These are phyloP conservation scores for Phragmatobia fuliginosa DNA, from an alignment of 2,888 invertebrate genomes.

Conservation along the genomic window DNA sequence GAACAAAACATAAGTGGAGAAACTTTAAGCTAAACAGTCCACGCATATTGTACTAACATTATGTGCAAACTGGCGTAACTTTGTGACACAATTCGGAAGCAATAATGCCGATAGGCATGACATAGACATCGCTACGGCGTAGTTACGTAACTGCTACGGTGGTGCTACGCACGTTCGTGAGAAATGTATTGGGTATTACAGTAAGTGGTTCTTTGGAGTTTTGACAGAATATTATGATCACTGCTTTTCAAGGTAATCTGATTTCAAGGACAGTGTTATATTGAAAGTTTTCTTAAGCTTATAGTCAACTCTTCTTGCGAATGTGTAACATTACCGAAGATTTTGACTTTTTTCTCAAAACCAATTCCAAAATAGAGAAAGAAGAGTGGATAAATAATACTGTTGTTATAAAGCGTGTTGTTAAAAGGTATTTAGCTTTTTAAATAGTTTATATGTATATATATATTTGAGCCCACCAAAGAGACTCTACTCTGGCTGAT, in stretches of 20 bases:
- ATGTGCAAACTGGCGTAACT: slow-evolving; percentile 40
- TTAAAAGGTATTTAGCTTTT: no score
- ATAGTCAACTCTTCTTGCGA: no score
- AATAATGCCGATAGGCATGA: slow-evolving; percentile 43
- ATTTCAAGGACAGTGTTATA: neutral
- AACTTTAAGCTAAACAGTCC: slow-evolving; percentile 1
- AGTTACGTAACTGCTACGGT: slow-evolving; percentile 41
- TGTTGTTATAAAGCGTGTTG: no score
- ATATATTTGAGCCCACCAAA: no score
- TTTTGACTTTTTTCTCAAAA: no score
- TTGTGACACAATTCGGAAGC: slow-evolving; percentile 44
- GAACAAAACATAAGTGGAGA: slow-evolving; percentile 6
- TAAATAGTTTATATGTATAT: no score
- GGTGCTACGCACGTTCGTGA: slow-evolving; percentile 19
- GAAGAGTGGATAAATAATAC: no score
- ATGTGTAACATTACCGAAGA: no score
- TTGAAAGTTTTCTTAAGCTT: no score
- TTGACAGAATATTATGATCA: slow-evolving; percentile 7
- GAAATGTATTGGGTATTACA: slow-evolving; percentile 15
- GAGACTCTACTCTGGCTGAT: no score
- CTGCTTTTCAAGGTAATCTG: slow-evolving; percentile 3
- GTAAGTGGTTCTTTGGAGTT: slow-evolving; percentile 10
- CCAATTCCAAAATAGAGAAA: no score
- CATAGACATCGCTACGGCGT: slow-evolving; percentile 32
- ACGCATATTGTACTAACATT: slow-evolving; percentile 36